phyloP scores from a whole-genome alignment of 2,113 vertebrate species.

The Cacatua alba region DNA sequence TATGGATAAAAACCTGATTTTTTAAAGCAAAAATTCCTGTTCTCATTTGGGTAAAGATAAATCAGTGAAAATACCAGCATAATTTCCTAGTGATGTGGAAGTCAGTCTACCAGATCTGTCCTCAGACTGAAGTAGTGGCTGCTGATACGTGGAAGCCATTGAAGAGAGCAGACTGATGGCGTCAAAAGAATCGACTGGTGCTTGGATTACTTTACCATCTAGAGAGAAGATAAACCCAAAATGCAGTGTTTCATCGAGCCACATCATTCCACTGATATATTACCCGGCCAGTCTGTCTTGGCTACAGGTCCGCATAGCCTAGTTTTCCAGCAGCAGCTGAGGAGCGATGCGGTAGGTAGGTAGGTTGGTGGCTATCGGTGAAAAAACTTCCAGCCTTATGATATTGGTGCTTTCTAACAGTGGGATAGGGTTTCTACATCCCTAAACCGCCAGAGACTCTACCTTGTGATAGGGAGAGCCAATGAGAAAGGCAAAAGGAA shows the following conservation, averaged over 20 bases:
- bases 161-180: background rate
- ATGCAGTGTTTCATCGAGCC: background rate
- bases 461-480: background rate
- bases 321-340: background rate
- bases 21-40: background rate
- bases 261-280: background rate
- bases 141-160: background rate
- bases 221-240: background rate
- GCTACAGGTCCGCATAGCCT: background rate
- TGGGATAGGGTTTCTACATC: background rate
- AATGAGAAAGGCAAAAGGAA: background rate
- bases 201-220: background rate
- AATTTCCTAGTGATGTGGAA: background rate
- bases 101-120: background rate
- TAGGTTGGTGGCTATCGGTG: background rate
- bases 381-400: background rate
- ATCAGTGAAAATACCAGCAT: background rate
- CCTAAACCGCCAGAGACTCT: background rate
- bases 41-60: background rate
- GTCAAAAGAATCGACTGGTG: background rate
- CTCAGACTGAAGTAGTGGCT: background rate
- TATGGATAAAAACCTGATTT: background rate
- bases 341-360: fast-evolving
- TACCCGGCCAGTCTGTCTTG: background rate
- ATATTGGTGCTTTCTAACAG: background rate